A percentile compares a stretch with the other conserved stretches of the same genome.
These are phyloP conservation scores for Pocillopora grandis DNA, from an alignment of 92 coral and sea anemone genomes.

Conservation along the genomic window DNA sequence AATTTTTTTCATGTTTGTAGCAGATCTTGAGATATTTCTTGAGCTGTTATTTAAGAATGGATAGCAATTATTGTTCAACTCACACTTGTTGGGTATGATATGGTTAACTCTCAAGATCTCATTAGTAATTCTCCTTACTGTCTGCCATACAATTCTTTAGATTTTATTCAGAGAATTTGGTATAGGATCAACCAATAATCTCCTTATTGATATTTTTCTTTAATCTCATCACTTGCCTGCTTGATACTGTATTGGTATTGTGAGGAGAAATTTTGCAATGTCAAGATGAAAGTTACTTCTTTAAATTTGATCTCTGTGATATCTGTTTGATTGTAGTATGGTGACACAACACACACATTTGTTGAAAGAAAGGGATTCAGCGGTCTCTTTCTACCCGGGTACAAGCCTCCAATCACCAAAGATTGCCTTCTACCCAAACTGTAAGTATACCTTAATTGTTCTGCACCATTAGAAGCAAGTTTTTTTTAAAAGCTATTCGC, in stretches of 20 bases:
- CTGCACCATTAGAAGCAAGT: neutral
- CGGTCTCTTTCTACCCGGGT: conserved; percentile 90
- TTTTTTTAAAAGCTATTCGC: no score
- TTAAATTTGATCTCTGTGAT: neutral
- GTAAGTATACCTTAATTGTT: conserved; percentile 52
- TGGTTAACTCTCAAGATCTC: no score
- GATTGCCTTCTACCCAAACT: conserved; percentile 78
- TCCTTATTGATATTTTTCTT: no score
- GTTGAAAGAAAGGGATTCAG: conserved; percentile 76
- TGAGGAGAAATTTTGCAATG: no score
- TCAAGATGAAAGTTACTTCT: neutral
- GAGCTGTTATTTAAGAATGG: neutral
- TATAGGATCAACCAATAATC: no score
- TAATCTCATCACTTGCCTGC: no score
- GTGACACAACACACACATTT: conserved; percentile 94
- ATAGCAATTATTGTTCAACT: neutral
- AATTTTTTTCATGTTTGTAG: no score
- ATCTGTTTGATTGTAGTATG: conserved; percentile 64
- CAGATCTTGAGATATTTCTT: neutral
- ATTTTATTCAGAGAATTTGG: no score
- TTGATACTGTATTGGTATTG: no score
- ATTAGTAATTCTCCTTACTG: no score
- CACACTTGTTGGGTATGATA: no score
- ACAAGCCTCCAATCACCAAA: conserved; percentile 61
- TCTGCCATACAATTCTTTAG: no score